Conservation (phyloP, 1,140 invertebrate genomes). For the Phymastichus coffea region DNA sequence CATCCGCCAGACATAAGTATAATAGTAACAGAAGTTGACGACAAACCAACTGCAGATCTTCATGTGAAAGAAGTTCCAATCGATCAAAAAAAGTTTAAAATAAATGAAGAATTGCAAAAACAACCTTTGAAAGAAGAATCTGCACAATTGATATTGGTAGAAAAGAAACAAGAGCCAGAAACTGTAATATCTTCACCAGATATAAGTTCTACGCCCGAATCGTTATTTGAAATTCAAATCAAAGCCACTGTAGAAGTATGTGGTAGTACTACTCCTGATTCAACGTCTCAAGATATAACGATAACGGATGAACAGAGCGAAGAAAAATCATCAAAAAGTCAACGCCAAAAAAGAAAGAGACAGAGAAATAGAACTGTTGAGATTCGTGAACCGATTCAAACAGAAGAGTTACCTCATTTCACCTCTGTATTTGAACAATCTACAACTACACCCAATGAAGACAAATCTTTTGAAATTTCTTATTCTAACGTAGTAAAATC, state of each 20-base stretch:
- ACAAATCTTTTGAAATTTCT: conserved; percentile 29
- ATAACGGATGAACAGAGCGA: conserved; percentile 33
- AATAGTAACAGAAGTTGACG: too few relatives aligned
- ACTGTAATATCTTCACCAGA: conserved; percentile 27
- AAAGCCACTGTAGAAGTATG: conserved; percentile 48
- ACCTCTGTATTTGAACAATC: conserved; percentile 31
- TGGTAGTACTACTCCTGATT: conserved; percentile 39
- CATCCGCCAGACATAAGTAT: too few relatives aligned
- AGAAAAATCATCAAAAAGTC: conserved; percentile 26
- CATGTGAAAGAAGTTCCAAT: neutral
- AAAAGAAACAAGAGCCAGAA: neutral
- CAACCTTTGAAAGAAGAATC: neutral
- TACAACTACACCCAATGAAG: conserved; percentile 10
- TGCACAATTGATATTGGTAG: neutral
- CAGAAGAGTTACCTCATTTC: conserved; percentile 10
- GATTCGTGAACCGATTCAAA: conserved; percentile 13
- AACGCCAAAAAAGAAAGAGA: conserved; percentile 38
- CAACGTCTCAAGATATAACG: conserved; percentile 35
- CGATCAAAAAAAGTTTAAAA: neutral
- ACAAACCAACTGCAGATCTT: too few relatives aligned
- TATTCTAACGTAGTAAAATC: conserved; percentile 36
- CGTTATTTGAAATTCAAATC: conserved; percentile 48
- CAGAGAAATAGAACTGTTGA: conserved; percentile 35
- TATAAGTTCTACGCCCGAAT: conserved; percentile 37
- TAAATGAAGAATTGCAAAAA: neutral